Base-by-base conservation (phyloP, 2,888 invertebrate genomes). In the Acleris emargana region DNA sequence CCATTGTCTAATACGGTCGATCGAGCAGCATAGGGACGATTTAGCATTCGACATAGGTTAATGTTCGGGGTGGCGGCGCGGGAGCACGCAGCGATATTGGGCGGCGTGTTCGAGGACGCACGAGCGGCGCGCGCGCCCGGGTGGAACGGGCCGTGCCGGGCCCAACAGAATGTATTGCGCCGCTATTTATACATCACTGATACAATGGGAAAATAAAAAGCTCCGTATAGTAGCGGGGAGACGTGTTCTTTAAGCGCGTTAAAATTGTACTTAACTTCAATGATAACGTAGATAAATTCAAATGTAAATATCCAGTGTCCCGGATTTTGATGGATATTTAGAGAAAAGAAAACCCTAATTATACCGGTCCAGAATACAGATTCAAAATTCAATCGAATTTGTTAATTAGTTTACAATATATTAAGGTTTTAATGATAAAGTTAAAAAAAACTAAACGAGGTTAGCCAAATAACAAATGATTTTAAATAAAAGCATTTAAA, bases 61-160 rank as follows among this genome's bases (percentile, higher is more conserved):
- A 76, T 77, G 76, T 75, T 72, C 73, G 72, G 77, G 79, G 79
- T 72, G 73, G 50, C 64, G 68, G 69, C 69, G 72, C 70, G 67
- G 70, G 66, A 70, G 73, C 80, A 77, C 79, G 79, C 79, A 72
- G 72, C 80, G 80, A 85, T 89, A 88, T 89, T 89, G 88, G 83
- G 84, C 79, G 86, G 82, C 80, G 77, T 89, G 87, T 87, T 78
- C 76, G 70, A 73, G 70, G 71, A 75, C 85, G 89, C 88, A 89
- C 89, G 89, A 83, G 73, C 77, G 79, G 71, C 72, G 67, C 71
- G 73, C 67, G 75, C 83, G 77, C 72, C 77, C 88, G 86, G 82
- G 87, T 85, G 87, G 75, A 86, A 87, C 83, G 64, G 72, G 63
- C 78, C 76, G 76, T 76, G 77, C 76, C 76, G 70, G 71, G 71